These are phyloP conservation scores for Anabas testudineus DNA, from an alignment of 2,797 vertebrate species.

Conservation along the genomic window DNA sequence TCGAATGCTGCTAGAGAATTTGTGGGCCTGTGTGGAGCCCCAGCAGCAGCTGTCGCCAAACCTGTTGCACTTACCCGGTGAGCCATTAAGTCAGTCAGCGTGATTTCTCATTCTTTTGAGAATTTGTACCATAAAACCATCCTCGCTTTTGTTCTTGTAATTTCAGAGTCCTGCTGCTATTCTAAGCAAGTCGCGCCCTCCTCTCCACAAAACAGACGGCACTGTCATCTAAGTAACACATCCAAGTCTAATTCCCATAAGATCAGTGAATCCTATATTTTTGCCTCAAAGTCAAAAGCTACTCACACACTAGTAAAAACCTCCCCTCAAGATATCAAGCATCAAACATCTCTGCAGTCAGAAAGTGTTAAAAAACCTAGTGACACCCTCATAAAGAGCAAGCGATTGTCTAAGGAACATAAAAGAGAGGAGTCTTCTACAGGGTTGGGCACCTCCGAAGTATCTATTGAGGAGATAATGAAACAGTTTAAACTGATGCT, in stretches of 20 bases:
- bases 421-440: constrained; percentile 11
- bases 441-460: constrained; percentile 23
- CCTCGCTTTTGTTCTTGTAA: neutral
- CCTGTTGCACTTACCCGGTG: constrained; percentile 64
- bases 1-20: constrained; percentile 86
- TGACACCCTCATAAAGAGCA: constrained; percentile 25
- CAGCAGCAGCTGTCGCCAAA: constrained; percentile 70
- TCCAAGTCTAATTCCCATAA: constrained; percentile 6
- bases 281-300: constrained; percentile 8
- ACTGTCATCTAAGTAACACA: neutral
- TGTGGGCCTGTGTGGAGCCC: constrained; percentile 92
- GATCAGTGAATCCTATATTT: constrained; percentile 12
- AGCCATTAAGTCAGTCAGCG: constrained; percentile 22
- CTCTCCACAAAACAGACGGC: constrained; percentile 28
- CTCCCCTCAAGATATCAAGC: constrained; percentile 13
- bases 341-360: constrained; percentile 20
- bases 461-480: constrained; percentile 81
- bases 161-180: constrained; percentile 60
- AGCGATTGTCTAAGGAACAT: constrained; percentile 34
- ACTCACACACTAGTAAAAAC: constrained; percentile 21
- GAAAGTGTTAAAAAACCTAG: constrained; percentile 14
- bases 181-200: constrained; percentile 15
- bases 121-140: neutral
- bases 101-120: neutral
- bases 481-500: constrained; percentile 87